Evolutionary conservation across 37 sponge, comb jelly and placozoan genomes (phyloP).

Genomic region (Beroe ovata): DNA sequence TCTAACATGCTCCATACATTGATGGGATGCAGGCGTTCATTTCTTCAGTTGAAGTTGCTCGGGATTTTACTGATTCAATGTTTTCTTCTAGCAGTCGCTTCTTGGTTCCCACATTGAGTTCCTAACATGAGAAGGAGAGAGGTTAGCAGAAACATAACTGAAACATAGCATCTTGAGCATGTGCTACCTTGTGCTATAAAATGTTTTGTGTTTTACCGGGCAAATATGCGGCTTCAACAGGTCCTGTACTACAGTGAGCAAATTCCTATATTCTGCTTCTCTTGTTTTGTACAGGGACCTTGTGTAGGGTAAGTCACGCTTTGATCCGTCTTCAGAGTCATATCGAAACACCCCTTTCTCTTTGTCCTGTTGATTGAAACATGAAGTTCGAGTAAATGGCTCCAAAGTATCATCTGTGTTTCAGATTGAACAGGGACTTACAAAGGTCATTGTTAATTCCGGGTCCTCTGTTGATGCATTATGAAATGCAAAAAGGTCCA

Average conservation of each 20-base stretch:
- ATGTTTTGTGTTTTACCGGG: background rate
- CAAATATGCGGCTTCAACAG: background rate
- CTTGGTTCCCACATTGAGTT: background rate
- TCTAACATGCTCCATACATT: no score
- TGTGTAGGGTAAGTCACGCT: conserved; percentile 12
- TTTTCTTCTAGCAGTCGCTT: background rate
- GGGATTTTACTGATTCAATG: no score
- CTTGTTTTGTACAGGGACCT: conserved; percentile 14
- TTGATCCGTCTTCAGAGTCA: background rate
- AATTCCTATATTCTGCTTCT: conserved; percentile 15
- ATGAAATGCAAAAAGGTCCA: conserved; percentile 26
- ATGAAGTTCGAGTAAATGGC: background rate
- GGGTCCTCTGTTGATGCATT: background rate
- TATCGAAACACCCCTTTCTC: background rate
- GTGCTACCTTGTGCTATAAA: no score
- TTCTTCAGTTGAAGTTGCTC: no score
- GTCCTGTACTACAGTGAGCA: background rate
- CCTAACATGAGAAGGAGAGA: background rate
- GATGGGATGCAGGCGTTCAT: no score
- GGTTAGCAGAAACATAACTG: background rate
- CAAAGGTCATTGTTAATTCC: background rate
- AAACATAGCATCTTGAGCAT: no score
- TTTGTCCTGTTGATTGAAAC: background rate
- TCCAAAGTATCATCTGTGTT: background rate
- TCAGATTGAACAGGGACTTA: background rate